A percentile compares a stretch with the other conserved stretches of the same genome.
Evolutionary conservation across 2,113 vertebrate genomes (phyloP).

Genomic region (Sterrhoptilus dennistouni): DNA sequence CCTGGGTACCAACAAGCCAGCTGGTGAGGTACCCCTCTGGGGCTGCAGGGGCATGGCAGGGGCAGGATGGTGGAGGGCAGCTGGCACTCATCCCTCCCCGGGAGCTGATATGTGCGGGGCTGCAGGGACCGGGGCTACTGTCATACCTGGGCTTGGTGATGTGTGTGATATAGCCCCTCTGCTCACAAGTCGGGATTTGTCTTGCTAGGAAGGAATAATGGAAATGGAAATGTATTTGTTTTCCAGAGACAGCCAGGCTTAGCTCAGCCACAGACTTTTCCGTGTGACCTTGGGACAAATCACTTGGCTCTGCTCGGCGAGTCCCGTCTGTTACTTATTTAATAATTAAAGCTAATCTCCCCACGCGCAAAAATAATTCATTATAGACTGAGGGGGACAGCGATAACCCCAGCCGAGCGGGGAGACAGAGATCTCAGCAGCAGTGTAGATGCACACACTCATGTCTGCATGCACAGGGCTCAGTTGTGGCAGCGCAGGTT

Average conservation of each 20-base stretch:
- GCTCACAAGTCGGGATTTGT: not conserved
- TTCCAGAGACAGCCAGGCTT: not conserved
- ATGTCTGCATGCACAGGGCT: not conserved
- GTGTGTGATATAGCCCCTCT: not conserved
- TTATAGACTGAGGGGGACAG: not conserved
- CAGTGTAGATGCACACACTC: not conserved
- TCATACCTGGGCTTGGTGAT: not conserved
- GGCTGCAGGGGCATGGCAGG: not conserved
- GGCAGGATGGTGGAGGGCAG: not conserved
- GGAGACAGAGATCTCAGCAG: not conserved
- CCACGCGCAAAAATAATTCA: not conserved
- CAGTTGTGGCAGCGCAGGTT: not conserved
- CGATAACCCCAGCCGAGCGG: not conserved
- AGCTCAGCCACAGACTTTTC: slow-evolving; percentile 17
- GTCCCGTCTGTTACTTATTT: slow-evolving; percentile 11
- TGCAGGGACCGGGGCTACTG: not conserved
- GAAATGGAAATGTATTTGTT: not conserved
- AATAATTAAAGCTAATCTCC: not conserved
- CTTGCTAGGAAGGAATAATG: not conserved
- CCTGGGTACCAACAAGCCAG: not conserved
- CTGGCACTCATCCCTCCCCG: not conserved
- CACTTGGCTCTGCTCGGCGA: not conserved
- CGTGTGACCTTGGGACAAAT: slow-evolving; percentile 64
- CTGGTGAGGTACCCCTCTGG: not conserved
- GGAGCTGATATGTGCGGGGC: not conserved